Conservation (phyloP, 35 echinoderm and acorn worm genomes). For the Apostichopus californicus region DNA sequence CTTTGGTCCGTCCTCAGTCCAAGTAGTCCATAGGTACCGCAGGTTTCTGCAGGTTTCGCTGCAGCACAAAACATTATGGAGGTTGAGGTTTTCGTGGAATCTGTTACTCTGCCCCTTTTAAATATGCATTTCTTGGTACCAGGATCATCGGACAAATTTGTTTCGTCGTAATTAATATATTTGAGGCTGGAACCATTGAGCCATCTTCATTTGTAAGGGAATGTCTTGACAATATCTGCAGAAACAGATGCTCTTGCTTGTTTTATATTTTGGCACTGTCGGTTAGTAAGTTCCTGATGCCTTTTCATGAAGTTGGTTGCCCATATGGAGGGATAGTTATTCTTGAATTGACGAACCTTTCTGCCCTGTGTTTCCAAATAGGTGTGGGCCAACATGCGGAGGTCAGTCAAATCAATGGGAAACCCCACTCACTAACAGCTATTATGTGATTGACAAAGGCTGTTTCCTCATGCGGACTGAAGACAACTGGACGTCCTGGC, state of each 20-base stretch:
- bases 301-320: conserved; percentile 32
- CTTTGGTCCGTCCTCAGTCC: conserved; percentile 30
- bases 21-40: conserved; percentile 52
- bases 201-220: background rate
- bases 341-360: background rate
- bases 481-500: conserved; percentile 36
- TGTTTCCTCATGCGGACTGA: conserved; percentile 16
- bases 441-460: conserved; percentile 10
- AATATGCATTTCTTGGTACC: conserved; percentile 44
- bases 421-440: conserved; percentile 43
- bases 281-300: conserved; percentile 16
- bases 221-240: conserved; percentile 32
- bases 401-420: conserved; percentile 38
- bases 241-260: conserved; percentile 37
- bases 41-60: conserved; percentile 11
- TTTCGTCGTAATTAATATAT: conserved; percentile 13
- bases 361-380: conserved; percentile 36
- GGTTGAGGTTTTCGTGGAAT: conserved; percentile 28
- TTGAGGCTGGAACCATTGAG: no score
- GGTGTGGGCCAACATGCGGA: conserved; percentile 35
- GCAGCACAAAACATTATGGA: conserved; percentile 31
- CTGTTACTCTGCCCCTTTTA: conserved; percentile 36
- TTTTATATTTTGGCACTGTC: conserved; percentile 45
- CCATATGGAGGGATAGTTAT: conserved; percentile 8
- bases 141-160: conserved; percentile 31